Conservation (phyloP, 2,888 invertebrate species). For the Acanthoscelides obtectus region DNA sequence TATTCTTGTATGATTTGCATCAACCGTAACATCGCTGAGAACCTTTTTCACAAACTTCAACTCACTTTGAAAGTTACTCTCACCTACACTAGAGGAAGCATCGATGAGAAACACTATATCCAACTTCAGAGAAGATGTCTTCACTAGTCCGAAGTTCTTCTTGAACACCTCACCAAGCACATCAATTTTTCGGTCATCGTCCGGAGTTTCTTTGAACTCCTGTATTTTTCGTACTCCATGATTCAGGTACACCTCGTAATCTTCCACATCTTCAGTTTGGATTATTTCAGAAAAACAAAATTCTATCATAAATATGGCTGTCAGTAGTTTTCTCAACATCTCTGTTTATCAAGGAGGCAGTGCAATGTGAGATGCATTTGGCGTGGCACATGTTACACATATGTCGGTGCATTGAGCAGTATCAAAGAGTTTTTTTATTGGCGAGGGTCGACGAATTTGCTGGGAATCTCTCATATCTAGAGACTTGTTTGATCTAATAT, state of each 20-base stretch:
- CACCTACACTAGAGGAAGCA: conserved; percentile 64
- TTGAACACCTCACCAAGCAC: conserved; percentile 54
- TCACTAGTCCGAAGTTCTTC: conserved; percentile 51
- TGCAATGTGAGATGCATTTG: not conserved
- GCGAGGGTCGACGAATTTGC: not conserved
- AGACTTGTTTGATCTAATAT: not conserved
- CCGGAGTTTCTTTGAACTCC: conserved; percentile 39
- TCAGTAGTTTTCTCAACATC: not conserved
- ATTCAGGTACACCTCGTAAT: conserved; percentile 43
- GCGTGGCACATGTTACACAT: not conserved
- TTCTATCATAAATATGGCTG: not conserved
- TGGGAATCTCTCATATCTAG: not conserved
- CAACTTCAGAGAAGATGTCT: conserved; percentile 41
- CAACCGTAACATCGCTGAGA: conserved; percentile 61
- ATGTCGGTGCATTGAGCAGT: not conserved
- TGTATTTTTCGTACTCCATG: conserved; percentile 40
- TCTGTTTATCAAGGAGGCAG: not conserved
- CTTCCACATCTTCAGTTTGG: conserved; percentile 29
- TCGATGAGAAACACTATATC: conserved; percentile 67
- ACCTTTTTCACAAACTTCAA: conserved; percentile 63
- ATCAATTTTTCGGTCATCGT: conserved; percentile 52
- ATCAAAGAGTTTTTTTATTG: not conserved
- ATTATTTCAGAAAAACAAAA: conserved; percentile 20
- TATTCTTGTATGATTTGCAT: conserved; percentile 58
- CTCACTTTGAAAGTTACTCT: conserved; percentile 61